phyloP scores from a whole-genome alignment of 2,888 invertebrate genomes.

The Lampropteryx suffumata region DNA sequence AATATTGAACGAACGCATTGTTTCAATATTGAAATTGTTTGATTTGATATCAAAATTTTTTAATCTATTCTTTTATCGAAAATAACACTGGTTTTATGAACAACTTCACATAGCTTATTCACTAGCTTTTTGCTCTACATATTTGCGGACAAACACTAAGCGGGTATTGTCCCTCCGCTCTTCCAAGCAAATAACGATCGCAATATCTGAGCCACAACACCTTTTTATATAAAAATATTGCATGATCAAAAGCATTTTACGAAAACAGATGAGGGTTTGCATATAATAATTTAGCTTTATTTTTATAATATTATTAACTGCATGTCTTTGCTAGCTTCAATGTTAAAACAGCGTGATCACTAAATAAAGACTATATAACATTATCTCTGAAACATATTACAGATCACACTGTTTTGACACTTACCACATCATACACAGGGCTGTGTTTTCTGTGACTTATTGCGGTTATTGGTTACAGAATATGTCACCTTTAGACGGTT shows the following conservation, averaged over 20 bases:
- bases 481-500: constrained; percentile 83
- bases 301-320: constrained; percentile 37
- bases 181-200: too few relatives aligned
- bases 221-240: background rate
- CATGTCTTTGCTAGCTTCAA: constrained; percentile 45
- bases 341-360: constrained; percentile 38
- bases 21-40: too few relatives aligned
- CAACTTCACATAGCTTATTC: background rate
- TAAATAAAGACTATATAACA: constrained; percentile 1
- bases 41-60: too few relatives aligned
- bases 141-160: constrained; percentile 1
- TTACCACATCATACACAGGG: constrained; percentile 8
- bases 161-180: too few relatives aligned
- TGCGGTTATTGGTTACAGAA: constrained; percentile 57
- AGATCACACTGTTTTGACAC: constrained; percentile 40
- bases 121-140: constrained; percentile 2
- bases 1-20: too few relatives aligned
- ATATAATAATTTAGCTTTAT: constrained; percentile 18
- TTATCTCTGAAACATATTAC: background rate
- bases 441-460: constrained; percentile 3
- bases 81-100: too few relatives aligned
- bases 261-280: background rate
- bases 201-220: too few relatives aligned
- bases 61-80: too few relatives aligned
- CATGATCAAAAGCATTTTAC: background rate